Percentiles rank a stretch among this genome's conserved stretches.
phyloP scores from a whole-genome alignment of 2,888 invertebrate species.

The Apamea sordens region DNA sequence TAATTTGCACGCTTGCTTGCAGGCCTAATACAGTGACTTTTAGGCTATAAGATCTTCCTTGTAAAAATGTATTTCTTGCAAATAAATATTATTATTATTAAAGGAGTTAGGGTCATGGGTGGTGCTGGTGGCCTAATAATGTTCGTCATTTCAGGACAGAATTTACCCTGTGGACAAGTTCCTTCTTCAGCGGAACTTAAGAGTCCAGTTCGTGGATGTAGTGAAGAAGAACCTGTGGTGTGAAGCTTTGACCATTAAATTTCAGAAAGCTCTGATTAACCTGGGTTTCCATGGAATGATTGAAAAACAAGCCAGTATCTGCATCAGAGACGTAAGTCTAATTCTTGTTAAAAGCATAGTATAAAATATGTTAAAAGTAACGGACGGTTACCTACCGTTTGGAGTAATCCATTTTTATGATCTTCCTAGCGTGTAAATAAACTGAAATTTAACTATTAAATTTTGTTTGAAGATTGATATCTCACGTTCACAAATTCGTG shows the following conservation, averaged over 20 bases:
- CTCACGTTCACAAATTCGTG: background rate
- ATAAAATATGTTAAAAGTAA: too few species aligned
- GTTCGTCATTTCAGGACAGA: constrained; percentile 75
- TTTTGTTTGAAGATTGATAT: background rate
- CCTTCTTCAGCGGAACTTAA: constrained; percentile 79
- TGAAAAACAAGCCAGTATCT: constrained; percentile 70
- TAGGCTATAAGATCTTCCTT: too few species aligned
- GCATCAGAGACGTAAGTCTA: constrained; percentile 81
- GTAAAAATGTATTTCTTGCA: too few species aligned
- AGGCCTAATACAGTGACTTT: too few species aligned
- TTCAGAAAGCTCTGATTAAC: constrained; percentile 76
- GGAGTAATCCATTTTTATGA: background rate
- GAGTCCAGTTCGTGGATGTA: constrained; percentile 81
- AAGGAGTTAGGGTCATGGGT: background rate
- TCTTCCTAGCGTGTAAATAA: background rate
- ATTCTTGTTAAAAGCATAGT: background rate
- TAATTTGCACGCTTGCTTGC: too few species aligned
- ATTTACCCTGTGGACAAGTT: constrained; percentile 79
- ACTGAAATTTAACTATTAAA: background rate
- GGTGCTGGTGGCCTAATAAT: background rate
- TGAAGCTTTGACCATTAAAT: constrained; percentile 78
- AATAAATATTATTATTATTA: too few species aligned
- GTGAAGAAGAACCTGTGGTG: constrained; percentile 82
- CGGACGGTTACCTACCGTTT: too few species aligned
- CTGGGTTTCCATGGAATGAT: constrained; percentile 76